phyloP scores from a whole-genome alignment of 1,140 invertebrate genomes.

The Cyclargus thomasi region DNA sequence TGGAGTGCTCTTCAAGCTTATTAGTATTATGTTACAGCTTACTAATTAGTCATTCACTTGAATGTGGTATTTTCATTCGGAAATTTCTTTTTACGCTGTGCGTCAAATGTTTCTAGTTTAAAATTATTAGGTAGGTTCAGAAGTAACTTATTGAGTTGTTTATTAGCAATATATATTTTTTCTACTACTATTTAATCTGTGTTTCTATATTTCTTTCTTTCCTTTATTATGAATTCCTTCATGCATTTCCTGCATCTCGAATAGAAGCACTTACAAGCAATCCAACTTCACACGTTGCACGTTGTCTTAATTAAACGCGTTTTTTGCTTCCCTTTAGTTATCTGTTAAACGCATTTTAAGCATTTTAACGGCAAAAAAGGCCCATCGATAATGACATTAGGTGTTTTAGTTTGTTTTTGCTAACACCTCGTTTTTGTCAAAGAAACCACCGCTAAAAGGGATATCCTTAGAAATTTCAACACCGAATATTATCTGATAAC shows the following conservation, averaged over 20 bases:
- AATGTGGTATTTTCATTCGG: too few species aligned
- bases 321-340: not conserved
- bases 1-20: not conserved
- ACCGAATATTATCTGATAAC: conserved; percentile 9
- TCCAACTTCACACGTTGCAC: not conserved
- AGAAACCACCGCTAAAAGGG: conserved; percentile 8
- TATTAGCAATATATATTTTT: too few species aligned
- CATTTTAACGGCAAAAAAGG: not conserved
- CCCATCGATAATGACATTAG: conserved; percentile 10
- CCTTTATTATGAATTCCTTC: not conserved
- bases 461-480: not conserved
- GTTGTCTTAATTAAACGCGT: conserved; percentile 7
- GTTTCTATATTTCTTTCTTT: too few species aligned
- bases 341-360: not conserved
- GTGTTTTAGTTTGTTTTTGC: conserved; percentile 10
- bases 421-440: conserved; percentile 10
- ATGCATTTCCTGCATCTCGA: not conserved
- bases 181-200: too few species aligned
- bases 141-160: too few species aligned
- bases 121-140: too few species aligned
- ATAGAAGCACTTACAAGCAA: not conserved
- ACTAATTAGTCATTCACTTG: not conserved
- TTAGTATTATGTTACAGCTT: conserved; percentile 5
- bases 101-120: too few species aligned
- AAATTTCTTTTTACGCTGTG: too few species aligned